phyloP scores from a whole-genome alignment of 2,797 vertebrate species.

The Dicrostonyx torquatus region DNA sequence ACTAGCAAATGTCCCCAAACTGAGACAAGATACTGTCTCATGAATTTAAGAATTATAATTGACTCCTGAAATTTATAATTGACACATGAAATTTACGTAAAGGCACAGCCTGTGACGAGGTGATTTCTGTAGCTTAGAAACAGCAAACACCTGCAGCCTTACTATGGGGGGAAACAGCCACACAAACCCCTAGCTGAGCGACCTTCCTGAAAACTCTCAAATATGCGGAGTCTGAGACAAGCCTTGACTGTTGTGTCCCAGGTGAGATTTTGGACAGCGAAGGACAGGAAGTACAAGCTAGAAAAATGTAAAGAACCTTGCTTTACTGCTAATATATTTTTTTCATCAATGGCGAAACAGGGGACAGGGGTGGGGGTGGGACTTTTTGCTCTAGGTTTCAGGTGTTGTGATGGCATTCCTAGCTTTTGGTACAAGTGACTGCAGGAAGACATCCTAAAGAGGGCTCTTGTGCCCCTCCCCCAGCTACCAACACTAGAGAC shows the following conservation, averaged over 20 bases:
- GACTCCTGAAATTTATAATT: neutral
- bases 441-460: neutral
- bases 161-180: neutral
- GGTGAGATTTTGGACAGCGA: too few species aligned
- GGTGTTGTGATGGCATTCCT: neutral
- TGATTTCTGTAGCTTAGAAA: neutral
- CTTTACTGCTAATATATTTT: neutral
- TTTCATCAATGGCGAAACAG: neutral
- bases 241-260: neutral
- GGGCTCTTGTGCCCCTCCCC: neutral
- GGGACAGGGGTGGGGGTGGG: neutral
- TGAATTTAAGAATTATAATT: neutral
- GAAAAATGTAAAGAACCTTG: neutral
- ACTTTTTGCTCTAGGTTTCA: neutral
- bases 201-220: neutral
- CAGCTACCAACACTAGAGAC: neutral
- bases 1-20: neutral
- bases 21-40: neutral
- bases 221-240: neutral
- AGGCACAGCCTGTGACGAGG: neutral
- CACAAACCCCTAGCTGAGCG: neutral
- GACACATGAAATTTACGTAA: neutral
- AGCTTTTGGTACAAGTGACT: neutral
- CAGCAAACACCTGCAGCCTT: neutral
- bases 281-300: too few species aligned